Evolutionary conservation across 2,888 invertebrate genomes (phyloP).

Genomic region (Asteroscopus sphinx): DNA sequence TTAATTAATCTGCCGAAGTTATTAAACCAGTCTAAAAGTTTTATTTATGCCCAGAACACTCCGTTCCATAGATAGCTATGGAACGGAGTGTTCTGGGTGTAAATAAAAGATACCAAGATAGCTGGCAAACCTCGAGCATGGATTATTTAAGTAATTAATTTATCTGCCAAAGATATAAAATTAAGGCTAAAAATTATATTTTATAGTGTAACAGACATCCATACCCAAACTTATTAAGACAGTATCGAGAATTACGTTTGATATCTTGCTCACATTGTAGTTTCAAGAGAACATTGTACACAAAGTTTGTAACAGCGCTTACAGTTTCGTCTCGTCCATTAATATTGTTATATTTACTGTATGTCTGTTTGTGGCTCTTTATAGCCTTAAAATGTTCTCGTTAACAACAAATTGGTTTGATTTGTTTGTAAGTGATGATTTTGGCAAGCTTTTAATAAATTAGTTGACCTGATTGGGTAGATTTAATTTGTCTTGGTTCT

Average conservation of each 20-base stretch:
- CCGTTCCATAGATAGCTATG: too few species aligned
- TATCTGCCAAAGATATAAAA: too few species aligned
- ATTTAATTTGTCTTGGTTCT: too few species aligned
- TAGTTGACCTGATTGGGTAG: too few species aligned
- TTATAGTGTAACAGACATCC: slow-evolving; percentile 60
- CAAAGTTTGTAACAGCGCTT: slow-evolving; percentile 65
- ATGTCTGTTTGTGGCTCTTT: slow-evolving; percentile 33
- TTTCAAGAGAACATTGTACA: slow-evolving; percentile 66
- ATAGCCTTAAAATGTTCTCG: slow-evolving; percentile 47
- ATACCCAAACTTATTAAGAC: slow-evolving; percentile 68
- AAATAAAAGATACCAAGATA: too few species aligned
- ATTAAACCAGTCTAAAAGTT: too few species aligned
- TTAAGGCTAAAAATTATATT: too few species aligned
- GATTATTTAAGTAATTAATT: too few species aligned
- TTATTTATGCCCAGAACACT: too few species aligned
- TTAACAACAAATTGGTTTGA: slow-evolving; percentile 48
- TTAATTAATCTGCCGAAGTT: too few species aligned
- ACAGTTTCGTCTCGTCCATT: slow-evolving; percentile 67
- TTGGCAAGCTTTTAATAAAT: neutral
- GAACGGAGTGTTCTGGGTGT: too few species aligned
- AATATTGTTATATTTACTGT: slow-evolving; percentile 60
- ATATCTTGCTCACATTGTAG: slow-evolving; percentile 72
- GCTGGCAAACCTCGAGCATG: too few species aligned
- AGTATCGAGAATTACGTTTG: slow-evolving; percentile 68
- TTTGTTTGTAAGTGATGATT: slow-evolving; percentile 33